Evolutionary conservation across 64 coral and sea anemone species (phyloP), one percentile per base, ranked within the genome.

Genomic region (Montipora sp.): DNA sequence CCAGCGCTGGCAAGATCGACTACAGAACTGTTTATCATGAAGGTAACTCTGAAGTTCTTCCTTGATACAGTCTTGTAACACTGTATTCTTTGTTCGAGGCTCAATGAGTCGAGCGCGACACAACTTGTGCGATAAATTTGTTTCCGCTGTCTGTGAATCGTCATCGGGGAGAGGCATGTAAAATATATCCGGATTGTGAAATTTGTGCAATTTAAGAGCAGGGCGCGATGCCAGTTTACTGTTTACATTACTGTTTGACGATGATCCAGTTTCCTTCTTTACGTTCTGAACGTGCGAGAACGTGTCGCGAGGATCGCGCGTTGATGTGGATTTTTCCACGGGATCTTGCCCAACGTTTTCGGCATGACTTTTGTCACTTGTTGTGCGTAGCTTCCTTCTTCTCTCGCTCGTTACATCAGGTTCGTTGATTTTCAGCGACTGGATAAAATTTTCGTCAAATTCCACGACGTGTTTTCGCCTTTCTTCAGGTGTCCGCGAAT

Each of bases 1-100:
- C 98, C 98, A 99, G 18, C 85, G 70, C 58, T 96, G 98, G 65
- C 98, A 96, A 15, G 85, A 55, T 22, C 79, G 83, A 69, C 92
- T 78, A 13, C 74, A 80, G 80, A 99, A 99, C 44, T 92, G 66
- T 80, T 93, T 93, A 10, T 71, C 83, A 4, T 80, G 48, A 11
- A 93, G 75, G 36, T 79, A 93, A 10, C 21, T 67, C 16, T 88
- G 80, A 11, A 93, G 63, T 63, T 93, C 91, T 45, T 88, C 83
- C 22, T 7, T 69, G 9, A 93, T 51, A 8, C 84, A 79, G 9
- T 84, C 75, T 59, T 93, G 80, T 27, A 93, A 87, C 44, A 88
- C 47, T 16, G 80, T 77, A 60, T 79, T 93, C 9, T 93, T 82
- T 11, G 46, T 68, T 45, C 15, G 79, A 21, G 83, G 86, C 48